phyloP scores from a whole-genome alignment of 2,113 vertebrate genomes.

The Peucedramus taeniatus region DNA sequence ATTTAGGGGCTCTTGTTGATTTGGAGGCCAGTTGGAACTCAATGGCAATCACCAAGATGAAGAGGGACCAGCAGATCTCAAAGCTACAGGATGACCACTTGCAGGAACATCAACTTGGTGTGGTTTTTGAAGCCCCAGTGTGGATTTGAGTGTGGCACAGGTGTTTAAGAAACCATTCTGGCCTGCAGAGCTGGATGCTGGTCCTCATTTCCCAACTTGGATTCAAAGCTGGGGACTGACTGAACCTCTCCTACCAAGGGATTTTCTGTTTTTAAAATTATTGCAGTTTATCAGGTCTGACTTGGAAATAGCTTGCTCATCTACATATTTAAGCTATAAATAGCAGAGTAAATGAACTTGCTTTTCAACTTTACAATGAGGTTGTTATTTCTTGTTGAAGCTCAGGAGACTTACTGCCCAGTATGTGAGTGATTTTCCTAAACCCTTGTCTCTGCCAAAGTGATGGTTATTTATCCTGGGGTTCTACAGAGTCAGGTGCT shows the following conservation, averaged over 20 bases:
- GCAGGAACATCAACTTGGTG: rapidly evolving
- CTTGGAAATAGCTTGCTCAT: not conserved
- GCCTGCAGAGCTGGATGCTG: not conserved
- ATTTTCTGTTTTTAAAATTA: not conserved
- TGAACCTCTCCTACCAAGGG: not conserved
- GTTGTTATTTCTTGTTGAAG: not conserved
- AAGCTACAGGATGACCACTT: not conserved
- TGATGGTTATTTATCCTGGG: not conserved
- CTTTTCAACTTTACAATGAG: not conserved
- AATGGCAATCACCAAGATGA: rapidly evolving
- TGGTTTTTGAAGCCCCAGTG: not conserved
- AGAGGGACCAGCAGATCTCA: not conserved
- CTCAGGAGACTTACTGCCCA: not conserved
- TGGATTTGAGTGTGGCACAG: not conserved
- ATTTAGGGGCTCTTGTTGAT: too few species aligned
- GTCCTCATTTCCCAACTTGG: not conserved
- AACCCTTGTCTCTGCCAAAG: not conserved
- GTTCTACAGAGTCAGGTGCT: not conserved
- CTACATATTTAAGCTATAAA: not conserved
- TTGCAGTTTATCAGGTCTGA: not conserved
- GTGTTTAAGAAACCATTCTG: not conserved
- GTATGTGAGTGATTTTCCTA: not conserved
- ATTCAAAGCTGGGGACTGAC: not conserved
- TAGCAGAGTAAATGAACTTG: not conserved
- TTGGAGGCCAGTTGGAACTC: not conserved